Evolutionary conservation across 2,888 invertebrate genomes (phyloP), one percentile per base, ranked within the genome.

Genomic region (Mesorhabditis sp.): DNA sequence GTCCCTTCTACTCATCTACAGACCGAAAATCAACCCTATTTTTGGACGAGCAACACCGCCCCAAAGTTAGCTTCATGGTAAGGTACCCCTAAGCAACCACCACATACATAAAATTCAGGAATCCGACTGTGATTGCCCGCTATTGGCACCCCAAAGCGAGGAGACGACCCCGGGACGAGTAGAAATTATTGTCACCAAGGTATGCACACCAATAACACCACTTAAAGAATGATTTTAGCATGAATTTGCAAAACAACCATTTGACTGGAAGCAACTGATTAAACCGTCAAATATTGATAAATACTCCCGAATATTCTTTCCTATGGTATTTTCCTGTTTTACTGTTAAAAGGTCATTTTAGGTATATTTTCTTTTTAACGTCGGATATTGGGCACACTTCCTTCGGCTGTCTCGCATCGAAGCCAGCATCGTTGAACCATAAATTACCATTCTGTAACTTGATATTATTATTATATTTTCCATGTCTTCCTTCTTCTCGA

Each of bases 271-370:
- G 2, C 58, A 50, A 50, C 58, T 50, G 58, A 13, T 50, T 10
- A 50, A 94, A 83, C 94, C 95, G 72, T 95, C 95, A 87, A 95
- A 95, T 89, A 96, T 97, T 88, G 97, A 97, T 91, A 96, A 96
- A 89, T 96, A 96, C 88, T 95, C 95, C 73, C 91, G 97, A 86
- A 93, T 96, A 88, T 92, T 95, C 86, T 97, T 97, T 88, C 97
- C 96, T 69, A 71, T 74, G 43, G 78, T 76, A 70, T 67, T 66
- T 65, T 45, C 10, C 7, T 50, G 58, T 63, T 41, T 41, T 63
- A 63, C 28, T n/a, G n/a, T 10, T 63, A 10, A 63, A n/a, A 10
- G 41, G 28, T 63, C 71, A 50, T 43, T 74, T 69, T 72, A 80
- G 85, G 93, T 95, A 89, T 97, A 97, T 90, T 92, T 96, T 80